Base-by-base conservation (phyloP, 1,140 invertebrate genomes). In the Aphaenogaster rudis region DNA sequence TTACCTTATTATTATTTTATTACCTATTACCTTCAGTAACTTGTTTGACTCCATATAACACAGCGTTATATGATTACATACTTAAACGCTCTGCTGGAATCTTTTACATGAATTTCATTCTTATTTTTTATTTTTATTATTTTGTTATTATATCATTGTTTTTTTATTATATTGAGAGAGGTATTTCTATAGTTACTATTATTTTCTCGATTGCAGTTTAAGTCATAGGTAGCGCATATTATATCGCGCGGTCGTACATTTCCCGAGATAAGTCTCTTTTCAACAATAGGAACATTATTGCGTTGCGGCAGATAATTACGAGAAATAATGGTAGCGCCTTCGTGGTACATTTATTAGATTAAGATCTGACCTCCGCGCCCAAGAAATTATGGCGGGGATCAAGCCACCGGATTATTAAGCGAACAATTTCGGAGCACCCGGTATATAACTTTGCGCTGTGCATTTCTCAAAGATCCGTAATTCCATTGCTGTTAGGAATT, bases 341-440 rank as follows among this genome's bases (percentile, higher is more conserved):
- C 89, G 63, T 28, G 84, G 85, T 81, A 69, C 88, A 79, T 90
- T 90, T 88, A 88, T 88, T 90, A 90, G 89, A 90, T 90, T 90
- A 85, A 54, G 79, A 90, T 90, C 89, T 88, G 74, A 88, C 89
- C 88, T 72, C 69, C 48, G 50, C 59, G 59, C 45, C 21, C 45
- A 89, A 86, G 88, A 87, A 87, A 89, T 90, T 89, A 89, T 82
- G 52, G 78, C 61, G 69, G 42, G 84, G 81, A 72, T 90, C 88
- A 87, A 81, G 76, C 88, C 48, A 59, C 86, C 67, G 71, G 87
- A 89, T 87, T 81, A 89, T 90, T 76, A 90, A 89, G 21, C 48
- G 61, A 76, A 80, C 64, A 80, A 61, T 86, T 86, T 33, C 61
- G 69, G 17, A n/a, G 36, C 36, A 86, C 74, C 59, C 57, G 52